These are phyloP conservation scores for Bursaphelenchus mucronatus DNA, from an alignment of 1,140 invertebrate genomes.

Conservation along the genomic window DNA sequence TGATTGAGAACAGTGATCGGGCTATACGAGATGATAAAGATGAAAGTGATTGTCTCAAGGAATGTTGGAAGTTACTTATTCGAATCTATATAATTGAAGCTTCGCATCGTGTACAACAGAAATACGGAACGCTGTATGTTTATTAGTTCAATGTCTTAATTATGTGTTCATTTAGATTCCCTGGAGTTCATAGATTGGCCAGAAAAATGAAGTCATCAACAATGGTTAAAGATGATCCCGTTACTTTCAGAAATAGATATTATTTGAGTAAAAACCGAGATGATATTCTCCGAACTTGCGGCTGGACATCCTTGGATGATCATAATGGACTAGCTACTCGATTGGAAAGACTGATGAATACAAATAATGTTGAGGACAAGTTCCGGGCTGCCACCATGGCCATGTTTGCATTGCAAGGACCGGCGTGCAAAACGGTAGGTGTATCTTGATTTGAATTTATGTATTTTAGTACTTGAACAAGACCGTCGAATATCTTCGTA, in stretches of 20 bases:
- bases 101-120: slow-evolving; percentile 15
- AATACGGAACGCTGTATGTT: slow-evolving; percentile 33
- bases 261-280: slow-evolving; percentile 43
- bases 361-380: slow-evolving; percentile 21
- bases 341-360: slow-evolving; percentile 27
- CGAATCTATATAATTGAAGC: slow-evolving; percentile 20
- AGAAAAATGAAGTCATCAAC: slow-evolving; percentile 7
- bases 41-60: slow-evolving; percentile 30
- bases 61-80: slow-evolving; percentile 39
- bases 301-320: slow-evolving; percentile 42
- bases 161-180: slow-evolving; percentile 5
- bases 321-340: slow-evolving; percentile 11
- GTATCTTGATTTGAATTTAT: not conserved
- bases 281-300: slow-evolving; percentile 40
- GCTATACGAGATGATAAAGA: slow-evolving; percentile 25
- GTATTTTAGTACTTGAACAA: slow-evolving; percentile 23
- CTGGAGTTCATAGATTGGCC: slow-evolving; percentile 13
- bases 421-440: slow-evolving; percentile 35
- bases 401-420: slow-evolving; percentile 33
- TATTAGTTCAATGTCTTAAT: slow-evolving; percentile 15
- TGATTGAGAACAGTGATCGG: slow-evolving; percentile 32
- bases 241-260: slow-evolving; percentile 23
- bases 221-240: not conserved
- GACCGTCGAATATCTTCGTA: slow-evolving; percentile 21
- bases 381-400: slow-evolving; percentile 35